Conservation (phyloP, 1,140 invertebrate species). For the Palaemon carinicauda region DNA sequence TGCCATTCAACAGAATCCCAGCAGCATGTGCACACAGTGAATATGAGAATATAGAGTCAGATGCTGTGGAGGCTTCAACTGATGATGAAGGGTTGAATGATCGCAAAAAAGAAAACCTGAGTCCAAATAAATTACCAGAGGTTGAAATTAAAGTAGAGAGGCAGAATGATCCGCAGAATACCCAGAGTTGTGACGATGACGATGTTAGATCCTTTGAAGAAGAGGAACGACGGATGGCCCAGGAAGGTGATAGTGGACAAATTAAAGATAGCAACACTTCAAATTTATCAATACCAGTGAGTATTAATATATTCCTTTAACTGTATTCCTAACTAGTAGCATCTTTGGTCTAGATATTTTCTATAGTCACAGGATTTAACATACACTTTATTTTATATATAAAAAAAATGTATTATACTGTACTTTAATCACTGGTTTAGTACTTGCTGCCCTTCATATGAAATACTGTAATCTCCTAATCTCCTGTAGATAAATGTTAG, state of each 20-base stretch:
- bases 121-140: not conserved
- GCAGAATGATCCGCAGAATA: not conserved
- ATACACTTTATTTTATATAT: too few relatives aligned
- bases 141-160: not conserved
- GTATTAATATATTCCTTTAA: not conserved
- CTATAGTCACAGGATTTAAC: too few relatives aligned
- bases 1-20: constrained; percentile 15
- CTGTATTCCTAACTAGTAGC: not conserved
- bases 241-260: constrained; percentile 57
- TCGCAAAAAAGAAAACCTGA: not conserved
- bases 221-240: constrained; percentile 67
- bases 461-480: too few relatives aligned
- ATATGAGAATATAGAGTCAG: constrained; percentile 49
- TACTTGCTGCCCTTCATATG: too few relatives aligned
- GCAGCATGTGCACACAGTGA: constrained; percentile 44
- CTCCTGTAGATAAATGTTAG: too few relatives aligned
- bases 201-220: constrained; percentile 65
- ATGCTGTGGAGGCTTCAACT: constrained; percentile 33
- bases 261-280: constrained; percentile 13
- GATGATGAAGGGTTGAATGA: constrained; percentile 33
- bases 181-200: constrained; percentile 59
- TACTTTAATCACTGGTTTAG: too few relatives aligned
- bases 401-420: too few relatives aligned
- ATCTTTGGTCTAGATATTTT: too few relatives aligned
- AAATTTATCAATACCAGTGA: constrained; percentile 11